A percentile compares a stretch with the other conserved stretches of the same genome.
phyloP scores from a whole-genome alignment of 1,140 invertebrate species.

The Drosophila ohnishii region DNA sequence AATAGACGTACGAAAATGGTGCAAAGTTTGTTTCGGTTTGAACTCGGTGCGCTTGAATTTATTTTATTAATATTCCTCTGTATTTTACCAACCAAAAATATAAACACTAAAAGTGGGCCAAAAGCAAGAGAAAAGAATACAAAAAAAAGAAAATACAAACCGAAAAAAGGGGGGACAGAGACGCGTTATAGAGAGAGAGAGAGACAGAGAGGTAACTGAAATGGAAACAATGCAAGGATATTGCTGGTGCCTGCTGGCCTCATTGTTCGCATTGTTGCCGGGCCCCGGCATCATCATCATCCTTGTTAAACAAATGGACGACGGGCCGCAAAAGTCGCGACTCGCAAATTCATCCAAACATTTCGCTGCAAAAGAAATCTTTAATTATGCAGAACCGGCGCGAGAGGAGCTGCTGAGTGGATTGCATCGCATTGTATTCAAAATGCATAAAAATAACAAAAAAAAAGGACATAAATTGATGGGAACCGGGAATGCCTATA shows the following conservation, averaged over 20 bases:
- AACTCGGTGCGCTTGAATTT: conserved; percentile 83
- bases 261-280: conserved; percentile 23
- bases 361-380: conserved; percentile 27
- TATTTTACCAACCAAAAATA: conserved; percentile 50
- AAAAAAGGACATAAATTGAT: neutral
- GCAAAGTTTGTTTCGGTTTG: conserved; percentile 83
- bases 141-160: conserved; percentile 17
- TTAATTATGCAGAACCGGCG: conserved; percentile 39
- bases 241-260: conserved; percentile 13
- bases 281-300: conserved; percentile 1
- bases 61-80: conserved; percentile 66
- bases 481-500: neutral
- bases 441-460: neutral
- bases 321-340: conserved; percentile 30
- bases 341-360: conserved; percentile 24
- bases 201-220: conserved; percentile 2
- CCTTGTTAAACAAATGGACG: conserved; percentile 47
- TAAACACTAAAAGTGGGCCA: conserved; percentile 35
- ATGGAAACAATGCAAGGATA: conserved; percentile 59
- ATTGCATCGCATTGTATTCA: conserved; percentile 20
- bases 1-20: conserved; percentile 63
- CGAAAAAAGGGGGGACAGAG: conserved; percentile 13
- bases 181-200: conserved; percentile 11
- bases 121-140: conserved; percentile 19
- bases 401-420: conserved; percentile 12